These are phyloP conservation scores for Aurelia aurita complex sp. Pacific DNA, from an alignment of 30 jellyfish, hydroid and myxozoan genomes.

Conservation along the genomic window DNA sequence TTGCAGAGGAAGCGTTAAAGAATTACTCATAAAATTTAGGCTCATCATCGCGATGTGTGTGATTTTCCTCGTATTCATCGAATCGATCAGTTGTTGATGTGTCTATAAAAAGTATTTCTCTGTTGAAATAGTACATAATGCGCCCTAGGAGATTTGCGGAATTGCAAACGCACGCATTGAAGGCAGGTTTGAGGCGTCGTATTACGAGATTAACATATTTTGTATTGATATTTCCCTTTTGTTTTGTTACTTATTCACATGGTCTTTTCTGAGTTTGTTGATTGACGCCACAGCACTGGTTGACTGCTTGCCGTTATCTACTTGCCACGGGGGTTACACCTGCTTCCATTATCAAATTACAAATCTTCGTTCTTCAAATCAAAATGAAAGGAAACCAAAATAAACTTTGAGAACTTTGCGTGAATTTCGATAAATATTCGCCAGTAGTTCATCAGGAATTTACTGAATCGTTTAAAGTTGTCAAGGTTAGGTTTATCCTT, in stretches of 20 bases:
- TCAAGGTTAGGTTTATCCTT: too few species aligned
- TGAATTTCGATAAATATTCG: too few species aligned
- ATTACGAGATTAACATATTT: slow-evolving; percentile 47
- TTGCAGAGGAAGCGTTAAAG: too few species aligned
- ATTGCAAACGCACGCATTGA: slow-evolving; percentile 57
- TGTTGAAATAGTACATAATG: slow-evolving; percentile 11
- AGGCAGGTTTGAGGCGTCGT: slow-evolving; percentile 54
- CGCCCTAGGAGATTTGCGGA: slow-evolving; percentile 50
- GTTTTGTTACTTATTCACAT: slow-evolving; percentile 47
- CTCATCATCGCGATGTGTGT: too few species aligned
- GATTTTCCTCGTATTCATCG: too few species aligned
- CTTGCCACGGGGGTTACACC: slow-evolving; percentile 44
- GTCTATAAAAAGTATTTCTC: neutral
- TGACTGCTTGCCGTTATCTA: slow-evolving; percentile 58
- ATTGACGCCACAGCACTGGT: slow-evolving; percentile 78
- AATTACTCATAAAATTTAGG: too few species aligned
- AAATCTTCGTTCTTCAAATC: neutral
- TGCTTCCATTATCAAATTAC: neutral
- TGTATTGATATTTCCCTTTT: slow-evolving; percentile 38
- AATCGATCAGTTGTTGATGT: too few species aligned
- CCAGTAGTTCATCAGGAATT: too few species aligned
- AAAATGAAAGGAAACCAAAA: neutral
- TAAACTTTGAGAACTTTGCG: too few species aligned
- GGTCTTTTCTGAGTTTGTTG: slow-evolving; percentile 54
- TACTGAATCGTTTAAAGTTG: too few species aligned